Percentiles rank a stretch among this genome's conserved stretches.
Evolutionary conservation across 2,113 vertebrate species (phyloP).

Genomic region (Myotis lucifugus): DNA sequence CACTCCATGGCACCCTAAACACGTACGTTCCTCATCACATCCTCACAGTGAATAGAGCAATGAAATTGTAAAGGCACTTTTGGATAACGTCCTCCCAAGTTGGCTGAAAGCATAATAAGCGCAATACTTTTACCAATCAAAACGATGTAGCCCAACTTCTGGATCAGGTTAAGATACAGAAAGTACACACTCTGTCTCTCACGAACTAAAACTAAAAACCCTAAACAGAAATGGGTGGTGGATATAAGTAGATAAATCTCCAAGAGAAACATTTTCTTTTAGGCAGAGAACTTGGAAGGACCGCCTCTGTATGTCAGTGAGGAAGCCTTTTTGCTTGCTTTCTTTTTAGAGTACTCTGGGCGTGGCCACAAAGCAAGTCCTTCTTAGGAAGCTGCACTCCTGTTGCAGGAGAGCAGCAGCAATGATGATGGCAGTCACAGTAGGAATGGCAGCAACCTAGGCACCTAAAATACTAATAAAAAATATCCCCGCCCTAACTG

Average conservation of each 20-base stretch:
- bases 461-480: neutral
- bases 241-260: neutral
- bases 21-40: neutral
- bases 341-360: neutral
- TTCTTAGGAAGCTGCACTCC: neutral
- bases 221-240: neutral
- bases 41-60: neutral
- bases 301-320: accelerated
- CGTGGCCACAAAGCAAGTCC: no score
- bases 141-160: neutral
- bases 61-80: neutral
- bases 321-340: neutral
- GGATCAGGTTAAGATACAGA: neutral
- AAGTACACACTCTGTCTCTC: neutral
- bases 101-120: neutral
- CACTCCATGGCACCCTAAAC: neutral
- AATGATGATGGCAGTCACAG: neutral
- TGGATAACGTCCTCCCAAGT: neutral
- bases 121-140: neutral
- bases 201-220: neutral
- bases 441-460: neutral
- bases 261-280: neutral
- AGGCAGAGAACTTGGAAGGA: neutral
- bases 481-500: neutral
- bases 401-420: no score